Conservation (phyloP, 2,888 invertebrate genomes). For the Andrena bucephala region DNA sequence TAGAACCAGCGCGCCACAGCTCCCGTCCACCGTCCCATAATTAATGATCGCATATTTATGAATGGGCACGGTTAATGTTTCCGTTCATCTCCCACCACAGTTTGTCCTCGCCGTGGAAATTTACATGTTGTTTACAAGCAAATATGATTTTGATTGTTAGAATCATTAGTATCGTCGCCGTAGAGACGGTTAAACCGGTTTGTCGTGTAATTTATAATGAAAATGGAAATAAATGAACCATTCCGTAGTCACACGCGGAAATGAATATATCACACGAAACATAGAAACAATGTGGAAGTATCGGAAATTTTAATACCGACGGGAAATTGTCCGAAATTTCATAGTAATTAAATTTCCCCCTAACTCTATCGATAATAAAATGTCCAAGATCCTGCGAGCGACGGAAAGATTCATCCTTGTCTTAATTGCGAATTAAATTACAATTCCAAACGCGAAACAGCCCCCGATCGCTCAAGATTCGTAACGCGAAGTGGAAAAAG, state of each 20-base stretch:
- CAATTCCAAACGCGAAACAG: constrained; percentile 29
- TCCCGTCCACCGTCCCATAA: constrained; percentile 47
- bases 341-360: not conserved
- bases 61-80: constrained; percentile 51
- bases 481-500: constrained; percentile 33
- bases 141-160: constrained; percentile 56
- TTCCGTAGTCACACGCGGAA: not conserved
- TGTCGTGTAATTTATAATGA: constrained; percentile 15
- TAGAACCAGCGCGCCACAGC: not conserved
- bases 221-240: not conserved
- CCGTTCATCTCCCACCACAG: not conserved
- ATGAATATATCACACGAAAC: not conserved
- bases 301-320: not conserved
- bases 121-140: constrained; percentile 59
- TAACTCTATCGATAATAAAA: not conserved
- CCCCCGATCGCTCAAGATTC: constrained; percentile 32
- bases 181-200: constrained; percentile 15
- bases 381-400: not conserved
- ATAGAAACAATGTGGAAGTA: not conserved
- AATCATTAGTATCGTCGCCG: constrained; percentile 52
- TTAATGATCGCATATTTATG: constrained; percentile 57
- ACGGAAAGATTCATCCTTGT: not conserved
- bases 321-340: not conserved
- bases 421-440: constrained; percentile 40
- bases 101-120: constrained; percentile 18